Evolutionary conservation across 2,888 invertebrate species (phyloP).

Genomic region (Antheraea yamamai): DNA sequence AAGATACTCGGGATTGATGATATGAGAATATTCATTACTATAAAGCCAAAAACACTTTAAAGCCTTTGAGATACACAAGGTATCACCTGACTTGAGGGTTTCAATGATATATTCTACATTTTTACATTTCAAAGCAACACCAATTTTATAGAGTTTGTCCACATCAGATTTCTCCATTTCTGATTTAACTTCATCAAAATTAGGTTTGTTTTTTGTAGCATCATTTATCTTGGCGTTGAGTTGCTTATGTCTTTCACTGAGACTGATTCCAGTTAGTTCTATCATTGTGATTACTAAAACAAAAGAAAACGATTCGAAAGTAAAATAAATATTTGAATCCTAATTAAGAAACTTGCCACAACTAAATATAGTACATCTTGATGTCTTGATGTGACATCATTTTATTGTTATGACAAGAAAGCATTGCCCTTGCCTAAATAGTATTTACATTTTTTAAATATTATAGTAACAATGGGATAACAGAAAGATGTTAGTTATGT

Average conservation of each 20-base stretch:
- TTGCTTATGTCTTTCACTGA: conserved; percentile 48
- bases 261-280: conserved; percentile 41
- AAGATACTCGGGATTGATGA: conserved; percentile 53
- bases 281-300: conserved; percentile 38
- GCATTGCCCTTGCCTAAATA: too few relatives aligned
- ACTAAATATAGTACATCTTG: too few relatives aligned
- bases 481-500: too few relatives aligned
- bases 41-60: conserved; percentile 59
- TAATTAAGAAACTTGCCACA: neutral
- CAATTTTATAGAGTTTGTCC: conserved; percentile 61
- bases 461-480: too few relatives aligned
- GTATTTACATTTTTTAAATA: too few relatives aligned
- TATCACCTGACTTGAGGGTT: conserved; percentile 56
- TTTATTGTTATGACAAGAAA: too few relatives aligned
- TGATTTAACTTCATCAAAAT: conserved; percentile 43
- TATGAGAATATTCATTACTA: conserved; percentile 41
- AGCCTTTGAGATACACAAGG: conserved; percentile 53
- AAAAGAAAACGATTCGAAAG: neutral
- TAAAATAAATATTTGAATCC: neutral
- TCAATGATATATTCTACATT: conserved; percentile 56
- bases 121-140: conserved; percentile 55
- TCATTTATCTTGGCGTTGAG: conserved; percentile 48
- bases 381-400: too few relatives aligned
- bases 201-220: conserved; percentile 31
- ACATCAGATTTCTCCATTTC: conserved; percentile 45